These are phyloP conservation scores for Julus scanicus DNA, from an alignment of 2,888 invertebrate species.

Conservation along the genomic window DNA sequence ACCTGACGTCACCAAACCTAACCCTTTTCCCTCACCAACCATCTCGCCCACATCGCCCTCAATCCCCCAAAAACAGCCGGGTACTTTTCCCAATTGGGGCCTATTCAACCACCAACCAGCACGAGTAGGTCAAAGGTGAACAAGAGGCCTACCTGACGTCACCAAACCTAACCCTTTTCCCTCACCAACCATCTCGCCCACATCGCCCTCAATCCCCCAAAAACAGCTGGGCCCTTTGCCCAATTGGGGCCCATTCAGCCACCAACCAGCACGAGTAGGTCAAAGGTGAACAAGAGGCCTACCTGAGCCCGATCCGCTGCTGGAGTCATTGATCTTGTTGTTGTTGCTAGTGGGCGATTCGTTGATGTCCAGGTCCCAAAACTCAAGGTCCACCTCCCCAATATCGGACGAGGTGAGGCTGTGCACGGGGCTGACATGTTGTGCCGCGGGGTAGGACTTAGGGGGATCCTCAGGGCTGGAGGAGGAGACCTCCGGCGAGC, in stretches of 20 bases:
- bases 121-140: background rate
- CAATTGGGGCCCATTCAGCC: background rate
- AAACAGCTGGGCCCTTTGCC: too few relatives aligned
- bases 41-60: too few relatives aligned
- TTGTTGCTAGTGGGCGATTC: conserved; percentile 16
- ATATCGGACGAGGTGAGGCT: conserved; percentile 78
- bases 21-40: background rate
- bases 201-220: too few relatives aligned
- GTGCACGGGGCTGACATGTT: conserved; percentile 61
- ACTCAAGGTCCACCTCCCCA: conserved; percentile 77
- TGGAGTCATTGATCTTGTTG: conserved; percentile 52
- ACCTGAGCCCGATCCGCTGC: conserved; percentile 58
- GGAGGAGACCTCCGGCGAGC: conserved; percentile 80
- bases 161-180: background rate
- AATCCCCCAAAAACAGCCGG: too few relatives aligned
- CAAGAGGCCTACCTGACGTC: background rate
- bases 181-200: too few relatives aligned
- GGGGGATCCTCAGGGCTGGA: conserved; percentile 68
- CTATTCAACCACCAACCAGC: background rate
- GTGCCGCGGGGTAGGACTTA: background rate
- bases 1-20: background rate
- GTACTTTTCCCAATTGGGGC: too few relatives aligned
- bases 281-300: background rate
- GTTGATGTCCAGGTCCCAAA: conserved; percentile 78
- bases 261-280: background rate